Conservation (phyloP, 2,888 invertebrate genomes). For the Ephialtes manifestator region DNA sequence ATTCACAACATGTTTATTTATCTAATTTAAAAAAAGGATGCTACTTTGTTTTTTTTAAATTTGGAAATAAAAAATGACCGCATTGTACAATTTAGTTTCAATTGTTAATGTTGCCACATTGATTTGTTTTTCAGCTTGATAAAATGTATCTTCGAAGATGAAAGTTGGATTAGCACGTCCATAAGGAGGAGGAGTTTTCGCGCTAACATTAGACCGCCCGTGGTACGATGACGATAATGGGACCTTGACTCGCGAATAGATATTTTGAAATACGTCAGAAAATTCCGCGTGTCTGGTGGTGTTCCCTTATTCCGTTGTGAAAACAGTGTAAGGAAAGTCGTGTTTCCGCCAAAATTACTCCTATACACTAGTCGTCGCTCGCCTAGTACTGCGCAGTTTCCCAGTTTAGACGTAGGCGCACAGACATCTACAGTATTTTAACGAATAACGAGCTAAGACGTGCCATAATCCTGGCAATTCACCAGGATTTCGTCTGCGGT, state of each 20-base stretch:
- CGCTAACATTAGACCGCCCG: constrained; percentile 25
- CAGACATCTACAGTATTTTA: not conserved
- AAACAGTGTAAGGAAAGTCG: constrained; percentile 1
- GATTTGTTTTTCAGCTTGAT: not conserved
- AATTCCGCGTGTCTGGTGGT: constrained; percentile 9
- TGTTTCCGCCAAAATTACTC: constrained; percentile 47
- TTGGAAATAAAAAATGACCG: too few species aligned
- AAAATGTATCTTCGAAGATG: not conserved
- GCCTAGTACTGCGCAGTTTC: constrained; percentile 34
- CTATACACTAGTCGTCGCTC: constrained; percentile 9
- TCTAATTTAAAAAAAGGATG: too few species aligned
- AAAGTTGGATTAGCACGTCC: not conserved
- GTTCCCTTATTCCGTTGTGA: constrained; percentile 14
- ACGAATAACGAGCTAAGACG: constrained; percentile 21
- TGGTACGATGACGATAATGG: constrained; percentile 18
- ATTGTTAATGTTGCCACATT: not conserved
- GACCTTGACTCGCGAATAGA: constrained; percentile 38
- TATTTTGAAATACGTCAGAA: constrained; percentile 35
- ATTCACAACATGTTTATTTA: too few species aligned
- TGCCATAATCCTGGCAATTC: constrained; percentile 67
- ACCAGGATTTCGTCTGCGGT: constrained; percentile 50
- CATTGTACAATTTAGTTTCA: too few species aligned
- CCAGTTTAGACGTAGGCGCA: not conserved
- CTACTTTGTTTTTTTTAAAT: too few species aligned
- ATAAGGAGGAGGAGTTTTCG: not conserved